These are phyloP conservation scores for Diplazon laetatorius DNA, from an alignment of 2,888 invertebrate species.

Conservation along the genomic window DNA sequence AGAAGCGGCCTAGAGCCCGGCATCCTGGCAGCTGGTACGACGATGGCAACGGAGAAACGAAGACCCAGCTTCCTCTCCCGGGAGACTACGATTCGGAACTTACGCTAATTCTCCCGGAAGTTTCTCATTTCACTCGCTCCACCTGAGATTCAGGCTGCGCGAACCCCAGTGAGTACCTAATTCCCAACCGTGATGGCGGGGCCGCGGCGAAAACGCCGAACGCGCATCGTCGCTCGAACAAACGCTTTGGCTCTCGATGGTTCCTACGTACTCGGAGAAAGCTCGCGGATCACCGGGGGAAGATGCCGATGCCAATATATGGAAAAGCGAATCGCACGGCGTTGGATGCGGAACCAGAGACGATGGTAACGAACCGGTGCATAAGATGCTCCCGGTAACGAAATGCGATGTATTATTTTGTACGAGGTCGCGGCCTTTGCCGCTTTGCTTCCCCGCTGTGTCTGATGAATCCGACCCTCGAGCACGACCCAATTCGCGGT, in stretches of 20 bases:
- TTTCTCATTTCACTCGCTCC: constrained; percentile 65
- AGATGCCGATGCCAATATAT: constrained; percentile 58
- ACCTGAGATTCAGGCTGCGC: constrained; percentile 52
- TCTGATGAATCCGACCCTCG: constrained; percentile 5
- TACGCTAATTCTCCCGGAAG: constrained; percentile 66
- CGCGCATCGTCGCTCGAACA: constrained; percentile 9
- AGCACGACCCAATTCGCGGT: constrained; percentile 51
- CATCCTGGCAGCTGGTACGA: constrained; percentile 29
- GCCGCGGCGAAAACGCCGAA: not conserved
- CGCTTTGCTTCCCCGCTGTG: constrained; percentile 5
- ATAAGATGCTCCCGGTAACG: constrained; percentile 41
- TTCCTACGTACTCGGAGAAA: constrained; percentile 33
- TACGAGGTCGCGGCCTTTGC: constrained; percentile 45
- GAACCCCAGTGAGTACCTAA: constrained; percentile 61
- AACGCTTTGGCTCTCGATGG: constrained; percentile 36
- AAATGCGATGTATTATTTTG: constrained; percentile 59
- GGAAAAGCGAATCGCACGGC: constrained; percentile 37
- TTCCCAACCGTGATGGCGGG: constrained; percentile 41
- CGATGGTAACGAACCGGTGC: constrained; percentile 23
- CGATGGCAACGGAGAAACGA: constrained; percentile 16
- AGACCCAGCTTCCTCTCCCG: constrained; percentile 47
- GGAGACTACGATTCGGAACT: constrained; percentile 64
- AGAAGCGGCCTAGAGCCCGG: constrained; percentile 10
- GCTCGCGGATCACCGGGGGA: constrained; percentile 49
- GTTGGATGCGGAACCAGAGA: constrained; percentile 15